Evolutionary conservation across 2,113 vertebrate genomes (phyloP).

Genomic region (Mystacornis crossleyi): DNA sequence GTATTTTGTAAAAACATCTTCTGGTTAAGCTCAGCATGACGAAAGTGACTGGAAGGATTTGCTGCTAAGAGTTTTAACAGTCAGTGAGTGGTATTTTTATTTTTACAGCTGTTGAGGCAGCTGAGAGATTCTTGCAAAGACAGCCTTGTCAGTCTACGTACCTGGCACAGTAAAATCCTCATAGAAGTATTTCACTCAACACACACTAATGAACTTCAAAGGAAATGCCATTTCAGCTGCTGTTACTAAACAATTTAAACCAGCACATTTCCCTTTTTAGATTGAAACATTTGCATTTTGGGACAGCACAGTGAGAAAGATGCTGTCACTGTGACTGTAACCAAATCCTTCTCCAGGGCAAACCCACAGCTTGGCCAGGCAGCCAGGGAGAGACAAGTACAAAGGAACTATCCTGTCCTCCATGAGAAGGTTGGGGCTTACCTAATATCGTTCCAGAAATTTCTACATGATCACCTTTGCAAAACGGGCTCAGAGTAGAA

Average conservation of each 20-base stretch:
- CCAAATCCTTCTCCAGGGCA: neutral
- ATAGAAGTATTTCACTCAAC: neutral
- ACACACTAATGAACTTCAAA: neutral
- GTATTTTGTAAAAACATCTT: neutral
- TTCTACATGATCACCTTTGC: neutral
- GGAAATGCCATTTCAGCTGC: neutral
- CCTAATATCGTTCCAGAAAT: neutral
- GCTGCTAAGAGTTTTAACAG: neutral
- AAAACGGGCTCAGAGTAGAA: neutral
- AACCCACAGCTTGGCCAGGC: neutral
- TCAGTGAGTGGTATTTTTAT: slow-evolving; percentile 7
- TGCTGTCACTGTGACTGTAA: neutral
- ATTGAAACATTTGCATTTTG: neutral
- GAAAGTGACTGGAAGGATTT: neutral
- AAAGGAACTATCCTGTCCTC: neutral
- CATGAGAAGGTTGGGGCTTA: neutral
- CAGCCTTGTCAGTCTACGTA: neutral
- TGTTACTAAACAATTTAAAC: neutral
- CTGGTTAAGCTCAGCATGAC: neutral
- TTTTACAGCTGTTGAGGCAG: slow-evolving; percentile 50
- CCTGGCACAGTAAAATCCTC: neutral
- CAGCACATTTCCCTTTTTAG: neutral
- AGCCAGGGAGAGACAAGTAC: neutral
- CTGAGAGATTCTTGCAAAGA: neutral
- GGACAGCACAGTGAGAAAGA: neutral